phyloP scores from a whole-genome alignment of 2,888 invertebrate species.

The Drosophila percnosoma region DNA sequence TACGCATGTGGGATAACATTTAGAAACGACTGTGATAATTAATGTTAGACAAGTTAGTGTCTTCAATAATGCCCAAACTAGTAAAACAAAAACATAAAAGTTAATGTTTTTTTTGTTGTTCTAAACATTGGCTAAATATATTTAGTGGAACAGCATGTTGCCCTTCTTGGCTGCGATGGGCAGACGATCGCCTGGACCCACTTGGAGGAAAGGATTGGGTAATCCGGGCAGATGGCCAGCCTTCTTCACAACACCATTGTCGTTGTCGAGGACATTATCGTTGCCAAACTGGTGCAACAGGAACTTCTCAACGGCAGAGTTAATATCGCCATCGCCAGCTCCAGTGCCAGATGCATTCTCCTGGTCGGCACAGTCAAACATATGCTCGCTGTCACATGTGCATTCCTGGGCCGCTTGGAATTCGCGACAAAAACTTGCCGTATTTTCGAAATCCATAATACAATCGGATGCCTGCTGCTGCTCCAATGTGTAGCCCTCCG shows the following conservation, averaged over 20 bases:
- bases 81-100: conserved; percentile 7
- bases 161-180: conserved; percentile 98
- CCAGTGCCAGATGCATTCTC: conserved; percentile 63
- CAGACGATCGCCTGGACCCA: conserved; percentile 89
- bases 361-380: conserved; percentile 93
- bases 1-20: conserved; percentile 51
- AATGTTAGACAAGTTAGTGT: conserved; percentile 51
- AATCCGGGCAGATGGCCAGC: conserved; percentile 50
- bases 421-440: conserved; percentile 96
- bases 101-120: neutral
- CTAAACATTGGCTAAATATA: neutral
- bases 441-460: conserved; percentile 95
- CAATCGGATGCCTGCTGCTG: conserved; percentile 91
- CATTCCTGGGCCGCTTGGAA: conserved; percentile 97
- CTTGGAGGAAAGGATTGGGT: conserved; percentile 92
- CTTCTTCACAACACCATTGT: conserved; percentile 89
- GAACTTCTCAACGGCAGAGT: conserved; percentile 89
- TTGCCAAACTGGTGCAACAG: conserved; percentile 85
- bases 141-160: conserved; percentile 86
- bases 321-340: conserved; percentile 81
- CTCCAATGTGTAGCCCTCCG: conserved; percentile 90
- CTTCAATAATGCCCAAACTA: conserved; percentile 21
- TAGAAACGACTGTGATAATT: conserved; percentile 45
- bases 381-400: conserved; percentile 99
- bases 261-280: conserved; percentile 86